These are phyloP conservation scores for Cynopterus sphinx DNA, from an alignment of 2,797 vertebrate species.

Conservation along the genomic window DNA sequence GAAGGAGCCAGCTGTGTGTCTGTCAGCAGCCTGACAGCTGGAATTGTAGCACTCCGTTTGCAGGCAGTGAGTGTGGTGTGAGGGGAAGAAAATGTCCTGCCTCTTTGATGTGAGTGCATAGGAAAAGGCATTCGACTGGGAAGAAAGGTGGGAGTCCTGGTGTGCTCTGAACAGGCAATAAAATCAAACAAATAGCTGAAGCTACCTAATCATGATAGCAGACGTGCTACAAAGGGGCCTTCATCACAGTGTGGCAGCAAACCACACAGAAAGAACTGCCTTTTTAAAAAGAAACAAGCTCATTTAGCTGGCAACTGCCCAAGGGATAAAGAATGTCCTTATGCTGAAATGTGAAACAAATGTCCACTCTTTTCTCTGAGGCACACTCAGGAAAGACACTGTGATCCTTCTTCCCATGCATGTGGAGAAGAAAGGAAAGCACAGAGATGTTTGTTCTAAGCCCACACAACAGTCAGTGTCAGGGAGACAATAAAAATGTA, in stretches of 20 bases:
- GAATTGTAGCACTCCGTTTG: neutral
- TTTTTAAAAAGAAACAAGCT: neutral
- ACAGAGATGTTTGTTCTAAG: neutral
- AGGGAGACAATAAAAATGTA: neutral
- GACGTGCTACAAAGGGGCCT: neutral
- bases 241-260: neutral
- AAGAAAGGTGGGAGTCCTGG: too few species aligned
- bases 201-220: neutral
- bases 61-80: accelerated
- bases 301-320: neutral
- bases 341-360: constrained; percentile 2
- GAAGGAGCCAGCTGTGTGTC: constrained; percentile 3
- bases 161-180: neutral
- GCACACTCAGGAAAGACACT: neutral
- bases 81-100: neutral
- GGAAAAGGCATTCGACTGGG: neutral
- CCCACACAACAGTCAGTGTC: neutral
- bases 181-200: neutral
- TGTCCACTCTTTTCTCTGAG: neutral
- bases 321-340: neutral
- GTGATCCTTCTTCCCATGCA: neutral
- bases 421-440: neutral
- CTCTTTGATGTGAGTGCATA: neutral
- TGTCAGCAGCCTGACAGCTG: neutral
- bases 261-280: neutral